Base-by-base conservation (phyloP, 2,797 vertebrate species). In the Fringilla coelebs region DNA sequence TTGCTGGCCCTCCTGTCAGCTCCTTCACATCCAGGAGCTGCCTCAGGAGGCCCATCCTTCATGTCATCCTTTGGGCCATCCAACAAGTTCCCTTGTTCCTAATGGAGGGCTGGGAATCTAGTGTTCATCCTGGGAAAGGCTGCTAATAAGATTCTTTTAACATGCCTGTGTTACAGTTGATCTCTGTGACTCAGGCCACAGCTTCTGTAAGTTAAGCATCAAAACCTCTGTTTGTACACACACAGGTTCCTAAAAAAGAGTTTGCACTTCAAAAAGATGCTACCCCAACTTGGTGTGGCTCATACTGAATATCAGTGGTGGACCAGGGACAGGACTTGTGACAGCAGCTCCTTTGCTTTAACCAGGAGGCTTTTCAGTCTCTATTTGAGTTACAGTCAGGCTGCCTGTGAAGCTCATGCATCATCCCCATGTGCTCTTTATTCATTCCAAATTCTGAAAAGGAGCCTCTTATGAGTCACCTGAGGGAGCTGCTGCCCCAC, bases 31-130 rank as follows among this genome's bases (percentile, higher is more conserved):
- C 97, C 20, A 97, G 97, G 29, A 97, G 89, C 75, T 97, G 95
- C 85, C 97, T 98, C 82, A 97, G 98, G 92, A 98, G 84, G 6
- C 97, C 96, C 52, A 96, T 97, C 90, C 98, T 98, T 85, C 97
- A 94, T 96, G 98, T 98, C 96, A 97, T 97, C 92, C 95, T 91
- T 93, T 97, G 97, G 46, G 97, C 97, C 55, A 72, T 98, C 98
- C 28, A 94, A 66, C 24, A 98, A 73, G 11, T 96, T 97, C 91
- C 97, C 97, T 96, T 98, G 96, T 85, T 98, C 97, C 98, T 98
- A 51, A n/a, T 26, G 48, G 70, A 68, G 68, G 55, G 25, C 5
- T 34, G 25, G 65, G 41, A 71, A 70, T 60, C 7, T 66, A n/a
- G 6, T 20, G 62, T 46, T 51, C 26, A 28, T 52, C 63, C 46